phyloP scores from a whole-genome alignment of 2,797 vertebrate genomes.

The Chrosomus eos region DNA sequence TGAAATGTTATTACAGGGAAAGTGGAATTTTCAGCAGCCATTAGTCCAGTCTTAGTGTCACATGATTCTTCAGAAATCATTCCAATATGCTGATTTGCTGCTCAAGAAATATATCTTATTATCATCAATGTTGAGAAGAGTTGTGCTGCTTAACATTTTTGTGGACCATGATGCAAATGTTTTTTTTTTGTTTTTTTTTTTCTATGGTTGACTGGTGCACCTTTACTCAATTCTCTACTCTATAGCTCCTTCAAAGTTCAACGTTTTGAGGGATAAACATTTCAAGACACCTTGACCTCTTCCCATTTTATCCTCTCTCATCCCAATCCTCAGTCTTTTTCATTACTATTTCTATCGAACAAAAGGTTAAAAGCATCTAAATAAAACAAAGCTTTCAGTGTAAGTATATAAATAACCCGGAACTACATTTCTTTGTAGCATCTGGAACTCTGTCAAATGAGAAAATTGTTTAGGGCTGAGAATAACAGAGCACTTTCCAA shows the following conservation, averaged over 20 bases:
- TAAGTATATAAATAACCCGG: background rate
- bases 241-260: background rate
- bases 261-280: background rate
- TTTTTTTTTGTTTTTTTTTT: background rate
- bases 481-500: conserved; percentile 12
- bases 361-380: background rate
- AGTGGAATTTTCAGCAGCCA: background rate
- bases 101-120: background rate
- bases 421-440: background rate
- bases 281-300: background rate
- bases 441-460: background rate
- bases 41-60: background rate
- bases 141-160: background rate
- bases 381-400: background rate
- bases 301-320: background rate
- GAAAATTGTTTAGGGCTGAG: background rate
- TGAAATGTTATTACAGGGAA: background rate
- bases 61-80: background rate
- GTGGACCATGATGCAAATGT: background rate
- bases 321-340: background rate
- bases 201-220: background rate
- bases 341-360: background rate
- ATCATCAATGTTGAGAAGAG: background rate
- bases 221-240: conserved; percentile 3
- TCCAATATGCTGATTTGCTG: background rate